These are phyloP conservation scores for Ibidorhyncha struthersii DNA, from an alignment of 2,113 vertebrate genomes.

Conservation along the genomic window DNA sequence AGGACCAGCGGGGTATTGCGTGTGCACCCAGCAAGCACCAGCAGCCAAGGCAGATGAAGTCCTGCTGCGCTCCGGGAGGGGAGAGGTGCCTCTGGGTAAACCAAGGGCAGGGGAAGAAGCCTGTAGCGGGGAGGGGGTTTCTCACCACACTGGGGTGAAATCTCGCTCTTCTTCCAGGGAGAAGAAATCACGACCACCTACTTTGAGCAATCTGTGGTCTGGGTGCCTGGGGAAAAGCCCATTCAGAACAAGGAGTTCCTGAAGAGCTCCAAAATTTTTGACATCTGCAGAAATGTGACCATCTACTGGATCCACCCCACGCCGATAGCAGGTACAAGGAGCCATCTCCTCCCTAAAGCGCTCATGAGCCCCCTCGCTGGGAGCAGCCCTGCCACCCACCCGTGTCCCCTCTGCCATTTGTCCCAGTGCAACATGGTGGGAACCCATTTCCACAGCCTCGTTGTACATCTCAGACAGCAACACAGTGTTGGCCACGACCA, in stretches of 20 bases:
- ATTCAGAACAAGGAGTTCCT: constrained; percentile 83
- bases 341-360: not conserved
- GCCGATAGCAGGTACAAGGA: constrained; percentile 71
- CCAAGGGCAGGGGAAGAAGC: not conserved
- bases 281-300: constrained; percentile 78
- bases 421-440: not conserved
- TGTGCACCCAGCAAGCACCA: not conserved
- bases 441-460: not conserved
- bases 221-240: constrained; percentile 80
- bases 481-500: not conserved
- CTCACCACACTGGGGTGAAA: rapidly evolving
- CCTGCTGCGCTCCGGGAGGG: not conserved
- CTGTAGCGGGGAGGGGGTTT: not conserved
- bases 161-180: constrained; percentile 65
- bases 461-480: not conserved
- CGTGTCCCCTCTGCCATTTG: not conserved
- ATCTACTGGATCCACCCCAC: constrained; percentile 82
- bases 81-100: not conserved
- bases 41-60: not conserved
- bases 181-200: constrained; percentile 79
- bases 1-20: rapidly evolving
- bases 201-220: constrained; percentile 80
- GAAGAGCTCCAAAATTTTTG: constrained; percentile 79
- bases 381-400: not conserved
- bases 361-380: not conserved